Conservation (phyloP, 2,797 vertebrate genomes). For the Falco novaeseelandiae region DNA sequence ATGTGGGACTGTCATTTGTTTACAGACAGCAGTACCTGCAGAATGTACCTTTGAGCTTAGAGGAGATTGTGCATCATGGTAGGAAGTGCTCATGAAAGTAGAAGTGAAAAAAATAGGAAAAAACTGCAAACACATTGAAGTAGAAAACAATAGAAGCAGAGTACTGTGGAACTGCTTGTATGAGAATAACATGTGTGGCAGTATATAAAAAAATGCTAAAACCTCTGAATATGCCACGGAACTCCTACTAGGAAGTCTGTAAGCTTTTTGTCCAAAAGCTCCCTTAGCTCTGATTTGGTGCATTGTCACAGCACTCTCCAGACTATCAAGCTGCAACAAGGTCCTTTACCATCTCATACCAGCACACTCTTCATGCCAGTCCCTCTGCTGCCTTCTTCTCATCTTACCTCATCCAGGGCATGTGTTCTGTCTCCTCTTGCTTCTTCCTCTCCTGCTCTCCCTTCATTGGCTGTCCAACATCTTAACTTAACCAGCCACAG, state of each 20-base stretch:
- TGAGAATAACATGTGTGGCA: background rate
- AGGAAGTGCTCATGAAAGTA: background rate
- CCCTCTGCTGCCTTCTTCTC: no score
- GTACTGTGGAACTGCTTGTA: background rate
- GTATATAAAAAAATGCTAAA: background rate
- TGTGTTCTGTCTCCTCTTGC: no score
- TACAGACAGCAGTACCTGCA: background rate
- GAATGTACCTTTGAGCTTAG: background rate
- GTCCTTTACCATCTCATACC: no score
- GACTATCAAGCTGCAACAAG: no score
- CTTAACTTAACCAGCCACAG: no score
- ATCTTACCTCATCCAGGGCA: no score
- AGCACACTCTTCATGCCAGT: no score
- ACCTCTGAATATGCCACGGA: accelerated
- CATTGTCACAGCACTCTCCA: no score
- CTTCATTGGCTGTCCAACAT: no score
- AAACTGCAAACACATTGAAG: background rate
- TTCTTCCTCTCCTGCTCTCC: no score
- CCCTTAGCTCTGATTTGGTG: background rate
- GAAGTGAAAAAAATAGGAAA: background rate
- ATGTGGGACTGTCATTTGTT: background rate
- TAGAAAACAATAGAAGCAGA: background rate
- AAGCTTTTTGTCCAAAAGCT: background rate
- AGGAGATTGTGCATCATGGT: background rate
- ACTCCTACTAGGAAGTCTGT: background rate